Base-by-base conservation (phyloP, 1,140 invertebrate species). In the Chrysoperla carnea region DNA sequence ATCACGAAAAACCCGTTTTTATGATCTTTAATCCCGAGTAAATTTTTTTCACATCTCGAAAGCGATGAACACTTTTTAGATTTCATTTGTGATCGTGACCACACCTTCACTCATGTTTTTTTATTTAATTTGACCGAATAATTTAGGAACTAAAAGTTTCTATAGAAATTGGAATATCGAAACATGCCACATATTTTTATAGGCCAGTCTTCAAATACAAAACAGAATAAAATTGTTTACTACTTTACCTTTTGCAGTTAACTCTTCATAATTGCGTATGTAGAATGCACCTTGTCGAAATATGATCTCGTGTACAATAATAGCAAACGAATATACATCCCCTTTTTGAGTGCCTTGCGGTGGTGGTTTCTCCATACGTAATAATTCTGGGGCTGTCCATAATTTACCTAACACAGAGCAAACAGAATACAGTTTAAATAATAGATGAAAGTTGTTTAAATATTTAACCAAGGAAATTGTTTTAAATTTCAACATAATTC, bases 271-370 rank as follows among this genome's bases (percentile, higher is more conserved):
- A 36, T 77, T 62, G 35, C 77, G 78, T 35, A 90, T 56, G 64
- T 84, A 89, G 58, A 94, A 95, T 6, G 81, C 81, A 17, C 91
- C 93, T 60, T 84, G 80, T 44, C 87, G 64, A 43, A 78, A 73
- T 13, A 84, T 74, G 44, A 95, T 92, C 64, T 96, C 91, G 53
- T 95, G 88, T 46, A 92, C 76, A 47, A 96, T 91, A 50, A 96
- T 89, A n/a, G 75, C 86, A 57, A 94, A 95, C 15, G 90, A 91
- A 56, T 93, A 96, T 1, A 95, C 80, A 58, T 97, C 91, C 1
- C 81, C 90, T 61, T 88, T 91, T 52, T 89, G 89, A 0, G 80
- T 84, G 1, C 87, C 87, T 54, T 81, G 75, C 0, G 72, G 69
- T 7, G 78, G 74, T 7, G 68, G 67, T 28, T 73, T 62, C 11